Evolutionary conservation across 2,888 invertebrate species (phyloP), one percentile per base, ranked within the genome.

Genomic region (Baccha elongata): DNA sequence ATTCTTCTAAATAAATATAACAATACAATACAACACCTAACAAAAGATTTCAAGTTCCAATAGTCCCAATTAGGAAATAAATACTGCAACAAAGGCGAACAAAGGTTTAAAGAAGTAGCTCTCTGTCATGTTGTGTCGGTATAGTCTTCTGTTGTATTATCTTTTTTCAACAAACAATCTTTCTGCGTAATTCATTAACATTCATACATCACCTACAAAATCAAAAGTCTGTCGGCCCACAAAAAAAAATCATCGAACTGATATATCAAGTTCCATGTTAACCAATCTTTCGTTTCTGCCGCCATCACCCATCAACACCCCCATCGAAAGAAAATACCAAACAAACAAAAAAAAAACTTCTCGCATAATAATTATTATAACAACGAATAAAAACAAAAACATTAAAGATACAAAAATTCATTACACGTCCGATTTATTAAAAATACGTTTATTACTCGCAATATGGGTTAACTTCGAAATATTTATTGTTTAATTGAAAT

Each of bases 401-500:
- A 48, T 42, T 35, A 32, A 10, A 35, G 6, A 58, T 53, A 53
- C n/a, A 40, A 58, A 71, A 50, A 78, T 83, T 83, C 83, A 50
- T 29, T 42, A 53, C 83, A 83, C 83, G 83, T 78, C 58, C 68
- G 72, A 76, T 83, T 83, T 83, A 83, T 83, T 83, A 78, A 78
- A 78, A 68, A 83, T 73, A 64, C 83, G 78, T 78, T 83, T 78
- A 83, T 72, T 73, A 50, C 73, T 64, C 40, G 64, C 68, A 73
- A 80, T 78, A 78, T 83, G 78, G 78, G 83, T 83, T 78, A 83
- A 60, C 78, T 55, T 73, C 21, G 8, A 62, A 52, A 48, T 60
- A 50, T 62, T 35, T 46, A 35, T 44, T 48, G 21, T 50, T 55
- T 58, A 68, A 83, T 83, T 83, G 78, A 78, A 68, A 83, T 83